A percentile compares a stretch with the other conserved stretches of the same genome.
Conservation (phyloP, 2,888 invertebrate genomes). For the Aspidapion aeneum region DNA sequence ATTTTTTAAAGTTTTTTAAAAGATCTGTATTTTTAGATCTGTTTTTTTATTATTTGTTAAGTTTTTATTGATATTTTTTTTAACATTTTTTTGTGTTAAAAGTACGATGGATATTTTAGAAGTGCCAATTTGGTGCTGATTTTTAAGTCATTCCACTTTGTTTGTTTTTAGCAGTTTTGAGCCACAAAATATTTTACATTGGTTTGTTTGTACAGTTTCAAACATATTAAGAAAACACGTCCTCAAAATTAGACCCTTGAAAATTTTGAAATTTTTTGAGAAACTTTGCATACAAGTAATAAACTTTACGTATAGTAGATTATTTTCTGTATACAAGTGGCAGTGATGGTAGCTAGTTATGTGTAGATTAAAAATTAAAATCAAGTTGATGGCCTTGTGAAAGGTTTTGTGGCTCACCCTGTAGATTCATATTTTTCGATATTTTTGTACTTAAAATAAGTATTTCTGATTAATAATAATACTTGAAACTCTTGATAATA, state of each 20-base stretch:
- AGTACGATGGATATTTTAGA: not conserved
- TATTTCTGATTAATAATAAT: not conserved
- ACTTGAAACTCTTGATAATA: constrained; percentile 39
- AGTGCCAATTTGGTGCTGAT: not conserved
- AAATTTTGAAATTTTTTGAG: no score
- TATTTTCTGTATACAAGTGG: no score
- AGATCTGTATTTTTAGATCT: constrained; percentile 22
- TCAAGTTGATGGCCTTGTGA: not conserved
- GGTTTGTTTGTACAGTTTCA: no score
- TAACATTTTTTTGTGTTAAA: not conserved
- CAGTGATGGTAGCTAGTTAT: no score
- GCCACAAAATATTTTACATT: not conserved
- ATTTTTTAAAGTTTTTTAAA: constrained; percentile 13
- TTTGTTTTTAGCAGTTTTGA: not conserved
- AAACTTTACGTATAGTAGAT: no score
- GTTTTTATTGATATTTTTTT: constrained; percentile 4
- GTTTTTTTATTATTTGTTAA: constrained; percentile 13
- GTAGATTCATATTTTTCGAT: not conserved
- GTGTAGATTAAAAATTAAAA: no score
- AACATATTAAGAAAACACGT: no score
- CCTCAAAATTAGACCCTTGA: no score
- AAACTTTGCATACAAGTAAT: no score
- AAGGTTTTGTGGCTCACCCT: not conserved
- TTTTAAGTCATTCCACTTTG: constrained; percentile 3
- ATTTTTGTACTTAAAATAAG: constrained; percentile 35